These are phyloP conservation scores for Cryptocheilus praepositus DNA, from an alignment of 2,888 invertebrate genomes.

Conservation along the genomic window DNA sequence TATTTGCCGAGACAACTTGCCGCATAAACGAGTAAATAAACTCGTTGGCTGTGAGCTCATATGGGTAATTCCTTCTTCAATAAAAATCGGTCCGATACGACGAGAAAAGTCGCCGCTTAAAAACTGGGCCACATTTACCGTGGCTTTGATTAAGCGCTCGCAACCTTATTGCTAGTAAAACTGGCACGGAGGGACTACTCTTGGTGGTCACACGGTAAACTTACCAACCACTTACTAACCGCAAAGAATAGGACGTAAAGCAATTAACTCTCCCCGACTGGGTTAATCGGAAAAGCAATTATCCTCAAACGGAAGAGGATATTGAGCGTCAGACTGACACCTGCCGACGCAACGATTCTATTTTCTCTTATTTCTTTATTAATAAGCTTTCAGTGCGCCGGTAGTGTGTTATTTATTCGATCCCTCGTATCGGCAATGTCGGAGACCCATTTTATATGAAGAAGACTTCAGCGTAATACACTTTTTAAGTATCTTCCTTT, in stretches of 20 bases:
- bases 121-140: slow-evolving; percentile 56
- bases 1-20: too few relatives aligned
- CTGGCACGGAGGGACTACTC: slow-evolving; percentile 24
- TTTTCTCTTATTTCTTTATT: slow-evolving; percentile 20
- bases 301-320: slow-evolving; percentile 1
- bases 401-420: not conserved
- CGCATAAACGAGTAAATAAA: too few relatives aligned
- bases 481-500: too few relatives aligned
- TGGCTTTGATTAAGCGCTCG: slow-evolving; percentile 55
- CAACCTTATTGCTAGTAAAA: slow-evolving; percentile 48
- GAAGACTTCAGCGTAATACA: too few relatives aligned
- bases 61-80: too few relatives aligned
- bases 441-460: not conserved
- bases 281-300: slow-evolving; percentile 30
- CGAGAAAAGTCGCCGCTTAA: slow-evolving; percentile 22
- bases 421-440: not conserved
- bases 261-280: slow-evolving; percentile 33
- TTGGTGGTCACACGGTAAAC: slow-evolving; percentile 30
- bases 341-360: not conserved
- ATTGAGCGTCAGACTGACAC: too few relatives aligned
- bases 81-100: not conserved
- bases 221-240: slow-evolving; percentile 8
- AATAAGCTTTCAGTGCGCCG: not conserved
- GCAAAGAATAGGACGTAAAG: slow-evolving; percentile 23
- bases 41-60: too few relatives aligned